Evolutionary conservation across 2,113 vertebrate species (phyloP).

Genomic region (Halcyon malimbica): DNA sequence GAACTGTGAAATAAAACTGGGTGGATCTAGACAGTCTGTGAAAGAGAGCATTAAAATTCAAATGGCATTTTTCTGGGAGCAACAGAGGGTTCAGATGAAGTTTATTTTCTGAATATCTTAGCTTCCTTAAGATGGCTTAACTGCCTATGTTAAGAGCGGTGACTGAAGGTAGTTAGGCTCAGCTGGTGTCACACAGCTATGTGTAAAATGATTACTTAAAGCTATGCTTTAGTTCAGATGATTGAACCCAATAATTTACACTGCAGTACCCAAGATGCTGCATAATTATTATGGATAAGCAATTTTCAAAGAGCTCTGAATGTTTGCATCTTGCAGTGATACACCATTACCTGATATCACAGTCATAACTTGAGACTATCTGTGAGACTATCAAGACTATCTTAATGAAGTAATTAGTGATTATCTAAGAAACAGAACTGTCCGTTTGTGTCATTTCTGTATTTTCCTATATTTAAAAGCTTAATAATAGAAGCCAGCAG

Average conservation of each 20-base stretch:
- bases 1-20: slow-evolving; percentile 54
- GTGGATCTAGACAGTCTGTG: slow-evolving; percentile 48
- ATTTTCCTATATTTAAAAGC: background rate
- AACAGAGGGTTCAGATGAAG: slow-evolving; percentile 52
- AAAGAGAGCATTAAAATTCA: slow-evolving; percentile 58
- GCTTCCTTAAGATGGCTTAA: slow-evolving; percentile 44
- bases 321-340: background rate
- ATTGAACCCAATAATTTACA: slow-evolving; percentile 35
- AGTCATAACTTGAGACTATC: background rate
- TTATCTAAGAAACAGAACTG: background rate
- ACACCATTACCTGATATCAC: background rate
- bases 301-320: slow-evolving; percentile 1
- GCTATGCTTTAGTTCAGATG: background rate
- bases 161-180: slow-evolving; percentile 24
- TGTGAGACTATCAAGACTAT: background rate
- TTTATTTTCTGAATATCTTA: slow-evolving; percentile 57
- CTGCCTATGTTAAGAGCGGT: slow-evolving; percentile 26
- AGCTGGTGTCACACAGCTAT: slow-evolving; percentile 3
- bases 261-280: background rate
- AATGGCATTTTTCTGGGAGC: slow-evolving; percentile 38
- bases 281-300: background rate
- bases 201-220: slow-evolving; percentile 30
- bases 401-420: background rate
- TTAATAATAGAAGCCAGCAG: background rate
- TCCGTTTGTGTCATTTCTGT: background rate